Evolutionary conservation across 23 tunicate species (phyloP).

Genomic region (Aplidium turbinatum): DNA sequence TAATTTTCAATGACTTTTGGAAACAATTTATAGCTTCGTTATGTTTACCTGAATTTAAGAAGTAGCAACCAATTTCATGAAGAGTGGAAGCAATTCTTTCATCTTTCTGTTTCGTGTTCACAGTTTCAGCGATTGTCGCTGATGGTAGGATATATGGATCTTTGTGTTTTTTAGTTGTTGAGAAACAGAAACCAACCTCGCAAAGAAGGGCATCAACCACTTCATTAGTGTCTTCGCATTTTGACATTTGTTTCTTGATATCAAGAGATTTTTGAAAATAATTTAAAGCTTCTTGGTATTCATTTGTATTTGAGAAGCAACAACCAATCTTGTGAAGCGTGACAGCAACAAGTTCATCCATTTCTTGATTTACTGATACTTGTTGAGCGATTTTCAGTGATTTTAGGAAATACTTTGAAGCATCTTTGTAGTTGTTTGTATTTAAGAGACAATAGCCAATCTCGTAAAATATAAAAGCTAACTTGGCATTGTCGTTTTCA

Average conservation of each 20-base stretch:
- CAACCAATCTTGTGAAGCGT: conserved; percentile 12
- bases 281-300: background rate
- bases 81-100: background rate
- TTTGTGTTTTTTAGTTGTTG: background rate
- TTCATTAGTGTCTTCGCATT: background rate
- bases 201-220: background rate
- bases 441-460: background rate
- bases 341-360: background rate
- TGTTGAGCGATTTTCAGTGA: background rate
- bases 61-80: conserved; percentile 9
- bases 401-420: background rate
- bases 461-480: background rate
- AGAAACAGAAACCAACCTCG: background rate
- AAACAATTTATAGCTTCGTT: conserved; percentile 7
- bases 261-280: conserved; percentile 1
- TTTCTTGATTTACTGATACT: background rate
- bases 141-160: too few relatives aligned
- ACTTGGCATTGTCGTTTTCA: too few relatives aligned
- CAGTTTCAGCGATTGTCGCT: too few relatives aligned
- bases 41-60: background rate
- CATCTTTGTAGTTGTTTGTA: background rate
- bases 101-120: too few relatives aligned
- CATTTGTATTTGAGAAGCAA: background rate
- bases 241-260: background rate
- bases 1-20: background rate